A percentile compares a stretch with the other conserved stretches of the same genome.
Conservation (phyloP, 92 coral and sea anemone genomes). For the Epizoanthus scotinus region DNA sequence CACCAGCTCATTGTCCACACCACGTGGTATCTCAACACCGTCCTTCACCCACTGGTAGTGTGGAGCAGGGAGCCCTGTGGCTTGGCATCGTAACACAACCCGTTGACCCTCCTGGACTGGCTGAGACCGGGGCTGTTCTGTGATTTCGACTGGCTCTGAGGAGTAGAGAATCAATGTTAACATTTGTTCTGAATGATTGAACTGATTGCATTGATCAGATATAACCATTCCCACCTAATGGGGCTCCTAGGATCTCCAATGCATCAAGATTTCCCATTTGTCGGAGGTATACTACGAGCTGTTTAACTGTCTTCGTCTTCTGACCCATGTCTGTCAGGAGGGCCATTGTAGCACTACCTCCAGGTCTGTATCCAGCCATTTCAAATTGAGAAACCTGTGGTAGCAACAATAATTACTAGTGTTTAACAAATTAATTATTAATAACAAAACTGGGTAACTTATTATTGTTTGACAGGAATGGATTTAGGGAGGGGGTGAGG, state of each 20-base stretch:
- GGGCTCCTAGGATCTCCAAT: slow-evolving; percentile 53
- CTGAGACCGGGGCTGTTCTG: slow-evolving; percentile 78
- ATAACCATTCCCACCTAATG: slow-evolving; percentile 6
- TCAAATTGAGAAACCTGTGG: slow-evolving; percentile 70
- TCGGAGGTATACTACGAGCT: slow-evolving; percentile 69
- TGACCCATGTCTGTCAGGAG: slow-evolving; percentile 79
- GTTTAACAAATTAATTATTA: not conserved
- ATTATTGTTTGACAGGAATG: no score
- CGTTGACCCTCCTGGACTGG: slow-evolving; percentile 68
- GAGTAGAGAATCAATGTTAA: not conserved
- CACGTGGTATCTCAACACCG: slow-evolving; percentile 68
- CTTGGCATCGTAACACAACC: slow-evolving; percentile 62
- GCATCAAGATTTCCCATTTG: slow-evolving; percentile 71
- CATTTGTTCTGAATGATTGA: not conserved
- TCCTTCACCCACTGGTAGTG: slow-evolving; percentile 80
- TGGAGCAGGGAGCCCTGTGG: slow-evolving; percentile 87
- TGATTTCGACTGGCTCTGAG: slow-evolving; percentile 80
- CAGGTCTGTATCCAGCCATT: slow-evolving; percentile 42
- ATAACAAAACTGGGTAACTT: no score
- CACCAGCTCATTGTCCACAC: slow-evolving; percentile 62
- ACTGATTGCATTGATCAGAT: no score
- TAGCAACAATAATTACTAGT: not conserved
- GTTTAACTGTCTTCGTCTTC: slow-evolving; percentile 80
- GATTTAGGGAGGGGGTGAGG: no score
- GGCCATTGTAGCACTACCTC: slow-evolving; percentile 66